Base-by-base conservation (phyloP, 2,888 invertebrate species). In the Eristalinus sepulchralis region DNA sequence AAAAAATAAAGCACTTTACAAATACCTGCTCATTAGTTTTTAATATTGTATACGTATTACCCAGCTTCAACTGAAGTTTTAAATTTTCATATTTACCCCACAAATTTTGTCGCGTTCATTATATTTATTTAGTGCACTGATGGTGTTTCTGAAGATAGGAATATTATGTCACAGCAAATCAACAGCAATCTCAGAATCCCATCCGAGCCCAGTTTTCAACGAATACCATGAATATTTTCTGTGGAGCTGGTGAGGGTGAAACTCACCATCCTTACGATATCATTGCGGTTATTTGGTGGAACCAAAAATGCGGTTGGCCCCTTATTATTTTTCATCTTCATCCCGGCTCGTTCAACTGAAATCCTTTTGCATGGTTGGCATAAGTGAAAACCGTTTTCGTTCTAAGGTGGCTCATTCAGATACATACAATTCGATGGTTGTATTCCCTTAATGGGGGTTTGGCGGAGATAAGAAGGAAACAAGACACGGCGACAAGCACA, bases 111-210 rank as follows among this genome's bases (percentile, higher is more conserved):
- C 27, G 8, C 17, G 24, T 31, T 47, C 17, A 17, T 39, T n/a
- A 27, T 47, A n/a, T 22, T 27, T 47, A 27, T 10, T n/a, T 47
- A 24, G n/a, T 47, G 47, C 27, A 31, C 47, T n/a, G 27, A 53
- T 34, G 53, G 27, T n/a, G n/a, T 27, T 47, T 31, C 17, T 9
- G n/a, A 53, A 9, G 31, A 66, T 66, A 20, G 4, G 60, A 53
- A 60, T 60, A 34, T 34, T 27, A 71, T 71, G 59, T 71, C 71
- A 31, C 71, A 71, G 60, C 71, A 71, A 71, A 70, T 70, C 70
- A 71, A 24, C 60, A 36, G 20, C 68, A 68, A 55, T 55, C 68
- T 55, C 66, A 4, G 53, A 68, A 71, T 71, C 59, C 59, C 34
- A 47, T 47, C 24, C 27, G 22, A 59, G 47, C 11, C 47, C 47